phyloP scores from a whole-genome alignment of 2,888 invertebrate species.

The Ornithoptera alexandrae region DNA sequence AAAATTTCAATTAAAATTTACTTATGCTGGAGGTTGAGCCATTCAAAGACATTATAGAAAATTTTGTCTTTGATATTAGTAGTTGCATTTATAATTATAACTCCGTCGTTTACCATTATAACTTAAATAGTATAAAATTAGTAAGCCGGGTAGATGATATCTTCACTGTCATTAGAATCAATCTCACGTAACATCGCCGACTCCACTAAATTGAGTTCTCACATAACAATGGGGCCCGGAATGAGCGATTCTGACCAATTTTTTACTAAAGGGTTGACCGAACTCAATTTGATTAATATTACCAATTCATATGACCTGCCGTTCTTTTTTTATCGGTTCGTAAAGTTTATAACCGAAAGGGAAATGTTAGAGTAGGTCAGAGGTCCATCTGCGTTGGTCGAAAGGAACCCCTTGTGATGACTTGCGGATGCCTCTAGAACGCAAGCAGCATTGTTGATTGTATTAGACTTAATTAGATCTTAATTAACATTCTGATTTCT shows the following conservation, averaged over 20 bases:
- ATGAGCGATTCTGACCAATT: conserved; percentile 71
- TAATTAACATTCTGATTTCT: conserved; percentile 80
- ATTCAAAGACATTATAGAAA: no score
- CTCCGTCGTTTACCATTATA: background rate
- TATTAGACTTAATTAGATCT: conserved; percentile 80
- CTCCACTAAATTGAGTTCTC: conserved; percentile 77
- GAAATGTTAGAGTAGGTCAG: conserved; percentile 50
- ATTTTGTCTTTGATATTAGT: no score
- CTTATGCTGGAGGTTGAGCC: no score
- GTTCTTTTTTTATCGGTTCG: conserved; percentile 32
- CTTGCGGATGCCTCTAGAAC: conserved; percentile 75
- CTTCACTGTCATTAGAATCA: conserved; percentile 65
- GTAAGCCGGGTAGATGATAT: conserved; percentile 47
- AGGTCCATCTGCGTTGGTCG: conserved; percentile 52
- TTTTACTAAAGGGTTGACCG: conserved; percentile 78
- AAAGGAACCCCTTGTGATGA: conserved; percentile 65
- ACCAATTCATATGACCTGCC: conserved; percentile 52
- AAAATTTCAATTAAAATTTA: no score
- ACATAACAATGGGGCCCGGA: conserved; percentile 72
- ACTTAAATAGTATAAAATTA: conserved; percentile 23
- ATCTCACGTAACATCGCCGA: conserved; percentile 60
- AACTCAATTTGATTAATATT: conserved; percentile 75
- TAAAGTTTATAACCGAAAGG: conserved; percentile 36
- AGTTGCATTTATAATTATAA: background rate
- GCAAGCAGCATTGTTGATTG: conserved; percentile 78